phyloP scores from a whole-genome alignment of 2,888 invertebrate genomes.

The Strigamia maritima region DNA sequence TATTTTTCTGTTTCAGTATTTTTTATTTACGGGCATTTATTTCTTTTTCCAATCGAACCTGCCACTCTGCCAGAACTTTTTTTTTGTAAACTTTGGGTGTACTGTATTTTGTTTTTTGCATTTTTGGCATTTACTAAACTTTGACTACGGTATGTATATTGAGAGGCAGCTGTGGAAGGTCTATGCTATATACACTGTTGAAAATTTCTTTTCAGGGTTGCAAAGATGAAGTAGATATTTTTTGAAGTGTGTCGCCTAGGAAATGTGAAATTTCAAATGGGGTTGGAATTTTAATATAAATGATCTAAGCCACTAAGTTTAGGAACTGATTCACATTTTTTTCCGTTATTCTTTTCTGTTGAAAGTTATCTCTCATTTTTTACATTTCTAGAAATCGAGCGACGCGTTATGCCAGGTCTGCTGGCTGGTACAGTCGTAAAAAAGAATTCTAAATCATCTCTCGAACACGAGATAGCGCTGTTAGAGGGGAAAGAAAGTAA shows the following conservation, averaged over 20 bases:
- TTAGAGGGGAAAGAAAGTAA: slow-evolving; percentile 4
- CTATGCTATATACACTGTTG: too few relatives aligned
- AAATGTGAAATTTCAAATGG: neutral
- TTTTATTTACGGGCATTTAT: too few relatives aligned
- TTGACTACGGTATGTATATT: too few relatives aligned
- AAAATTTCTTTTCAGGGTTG: too few relatives aligned
- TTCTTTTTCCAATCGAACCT: too few relatives aligned
- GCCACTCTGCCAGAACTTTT: too few relatives aligned
- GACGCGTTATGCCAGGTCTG: slow-evolving; percentile 4
- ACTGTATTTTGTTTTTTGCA: too few relatives aligned
- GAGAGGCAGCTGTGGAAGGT: too few relatives aligned
- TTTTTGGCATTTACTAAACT: too few relatives aligned
- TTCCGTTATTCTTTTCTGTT: neutral
- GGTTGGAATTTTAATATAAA: neutral
- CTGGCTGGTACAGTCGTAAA: slow-evolving; percentile 4
- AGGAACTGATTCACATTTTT: slow-evolving; percentile 4
- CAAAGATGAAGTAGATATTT: too few relatives aligned
- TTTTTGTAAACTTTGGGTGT: too few relatives aligned
- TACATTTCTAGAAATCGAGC: neutral
- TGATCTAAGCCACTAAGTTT: neutral
- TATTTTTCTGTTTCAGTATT: too few relatives aligned
- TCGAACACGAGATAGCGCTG: slow-evolving; percentile 4
- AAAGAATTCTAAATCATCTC: slow-evolving; percentile 4
- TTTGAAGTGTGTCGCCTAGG: neutral
- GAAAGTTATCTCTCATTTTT: neutral